Base-by-base conservation (phyloP, 2,888 invertebrate genomes). In the Arge pagana region DNA sequence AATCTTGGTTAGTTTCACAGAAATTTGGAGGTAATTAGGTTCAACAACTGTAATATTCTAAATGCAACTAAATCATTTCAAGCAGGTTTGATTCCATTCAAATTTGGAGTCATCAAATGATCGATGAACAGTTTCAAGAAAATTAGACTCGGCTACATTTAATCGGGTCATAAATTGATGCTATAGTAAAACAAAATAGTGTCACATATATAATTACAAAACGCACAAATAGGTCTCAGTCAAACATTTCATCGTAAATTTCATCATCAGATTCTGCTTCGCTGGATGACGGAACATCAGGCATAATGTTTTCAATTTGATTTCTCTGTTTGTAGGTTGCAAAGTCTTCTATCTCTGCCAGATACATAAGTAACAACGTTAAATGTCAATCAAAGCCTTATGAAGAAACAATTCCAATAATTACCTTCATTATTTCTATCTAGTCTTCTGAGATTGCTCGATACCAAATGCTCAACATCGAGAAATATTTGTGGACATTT, bases 211-310 rank as follows among this genome's bases (percentile, higher is more conserved):
- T n/a, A n/a, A n/a, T n/a, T n/a, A n/a, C n/a, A n/a, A n/a, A n/a
- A n/a, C n/a, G n/a, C n/a, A n/a, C n/a, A n/a, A n/a, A n/a, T n/a
- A n/a, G n/a, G n/a, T n/a, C n/a, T n/a, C n/a, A n/a, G n/a, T 45
- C 45, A n/a, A 45, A 45, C 15, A 45, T 23, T n/a, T 16, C 11
- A 18, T 45, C 23, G 24, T 33, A 33, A 15, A n/a, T n/a, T 11
- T 73, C 73, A 42, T 74, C 74, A 19, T 74, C 74, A 10, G 74
- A 74, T 3, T 67, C 67, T 6, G 66, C 68, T 8, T 63, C 67
- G 16, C 65, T 64, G 1, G 58, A 56, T 11, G 70, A 67, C 18
- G 64, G 61, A n/a, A 59, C 65, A 7, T 51, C 66, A 11, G 71
- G 72, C 42, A 48, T 36, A 53, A 75, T 65, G 36, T 70, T 56